Base-by-base conservation (phyloP, 2,113 vertebrate species). In the Calyptommatus sinebrachiatus region DNA sequence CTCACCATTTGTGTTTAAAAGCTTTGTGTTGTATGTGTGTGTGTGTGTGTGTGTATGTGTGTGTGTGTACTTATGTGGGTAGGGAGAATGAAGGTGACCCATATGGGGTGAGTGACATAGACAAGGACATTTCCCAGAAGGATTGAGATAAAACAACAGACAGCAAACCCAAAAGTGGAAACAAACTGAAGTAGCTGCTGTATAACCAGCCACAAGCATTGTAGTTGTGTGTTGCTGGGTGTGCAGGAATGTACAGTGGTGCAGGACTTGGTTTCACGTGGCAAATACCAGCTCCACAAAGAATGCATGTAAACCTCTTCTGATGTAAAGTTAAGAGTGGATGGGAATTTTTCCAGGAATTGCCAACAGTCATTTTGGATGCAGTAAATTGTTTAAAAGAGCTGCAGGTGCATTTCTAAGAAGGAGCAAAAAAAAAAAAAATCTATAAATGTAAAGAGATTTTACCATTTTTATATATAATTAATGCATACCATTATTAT, bases 211-310 rank as follows among this genome's bases (percentile, higher is more conserved):
- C 53, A 73, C 73, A 46, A 69, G 73, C 66, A 62, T 81, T 81
- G 79, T 76, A 50, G 60, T 76, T 76, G 73, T 70, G 29, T 76
- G 79, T 81, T 73, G 79, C 73, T 76, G 79, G 79, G 79, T 41
- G 79, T 70, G 62, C 14, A 81, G 79, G 79, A 81, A 81, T 81
- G 79, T 76, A n/a, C 16, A 73, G 68, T 81, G 79, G 73, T 70
- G 53, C 18, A 62, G 79, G 69, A 21, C 73, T 70, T 70, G 57
- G 73, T 76, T 81, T 81, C 79, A 76, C 28, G 53, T 75, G 73
- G 73, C 79, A 81, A 70, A 81, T 81, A 70, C 73, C 79, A 81
- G 53, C 79, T 81, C 65, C 0, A 12, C 57, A 46, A 76, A n/a
- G 79, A 81, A 81, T 81, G 73, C 28, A 61, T 69, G 20, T 48